A percentile compares a stretch with the other conserved stretches of the same genome.
Conservation (phyloP, 2,113 vertebrate species). For the Uropsilus gracilis region DNA sequence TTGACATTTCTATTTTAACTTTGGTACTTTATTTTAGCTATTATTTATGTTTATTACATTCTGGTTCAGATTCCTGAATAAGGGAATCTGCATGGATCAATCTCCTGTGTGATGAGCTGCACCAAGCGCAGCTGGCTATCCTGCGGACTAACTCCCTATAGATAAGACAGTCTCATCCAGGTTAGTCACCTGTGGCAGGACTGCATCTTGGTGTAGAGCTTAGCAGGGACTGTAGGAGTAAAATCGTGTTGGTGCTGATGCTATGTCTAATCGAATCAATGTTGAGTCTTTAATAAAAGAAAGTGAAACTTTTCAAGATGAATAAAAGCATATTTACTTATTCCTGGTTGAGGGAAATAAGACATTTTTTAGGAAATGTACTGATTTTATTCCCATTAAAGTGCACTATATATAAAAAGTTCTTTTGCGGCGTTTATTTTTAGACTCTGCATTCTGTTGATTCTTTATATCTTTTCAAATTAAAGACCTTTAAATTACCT, state of each 20-base stretch:
- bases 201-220: neutral
- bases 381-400: neutral
- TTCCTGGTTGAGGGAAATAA: neutral
- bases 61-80: neutral
- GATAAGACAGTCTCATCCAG: neutral
- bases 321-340: neutral
- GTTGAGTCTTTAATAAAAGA: neutral
- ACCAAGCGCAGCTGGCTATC: neutral
- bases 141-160: neutral
- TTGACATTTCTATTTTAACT: constrained; percentile 5
- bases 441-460: constrained; percentile 1
- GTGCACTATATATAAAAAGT: neutral
- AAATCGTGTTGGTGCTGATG: neutral
- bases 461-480: neutral
- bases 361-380: neutral
- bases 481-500: neutral
- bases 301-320: neutral
- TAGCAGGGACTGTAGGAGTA: neutral
- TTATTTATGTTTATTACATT: neutral
- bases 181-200: neutral
- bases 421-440: constrained; percentile 1
- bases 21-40: constrained; percentile 38
- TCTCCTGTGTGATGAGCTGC: neutral
- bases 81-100: neutral
- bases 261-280: neutral